Percentiles rank a stretch among this genome's conserved stretches.
Evolutionary conservation across 1,140 invertebrate genomes (phyloP).

Genomic region (Pogonognathellus flavescens): DNA sequence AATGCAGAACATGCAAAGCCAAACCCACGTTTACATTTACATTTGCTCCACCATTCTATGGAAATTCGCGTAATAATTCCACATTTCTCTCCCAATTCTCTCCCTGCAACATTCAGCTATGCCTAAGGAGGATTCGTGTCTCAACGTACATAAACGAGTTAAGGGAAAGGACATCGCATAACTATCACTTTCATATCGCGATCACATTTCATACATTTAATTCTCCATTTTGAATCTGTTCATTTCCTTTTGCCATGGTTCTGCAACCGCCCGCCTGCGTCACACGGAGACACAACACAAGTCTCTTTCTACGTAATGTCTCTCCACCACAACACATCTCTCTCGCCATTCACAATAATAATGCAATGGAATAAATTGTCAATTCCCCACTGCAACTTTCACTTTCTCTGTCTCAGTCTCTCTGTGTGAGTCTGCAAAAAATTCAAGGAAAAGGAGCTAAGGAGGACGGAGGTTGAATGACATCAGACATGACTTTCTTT

Average conservation of each 20-base stretch:
- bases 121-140: no score
- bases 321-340: neutral
- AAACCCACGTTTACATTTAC: conserved; percentile 11
- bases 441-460: neutral
- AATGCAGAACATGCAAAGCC: neutral
- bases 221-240: conserved; percentile 37
- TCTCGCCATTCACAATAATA: conserved; percentile 5
- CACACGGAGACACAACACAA: neutral
- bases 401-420: neutral
- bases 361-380: conserved; percentile 29
- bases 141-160: neutral
- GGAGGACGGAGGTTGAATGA: no score
- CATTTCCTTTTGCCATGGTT: conserved; percentile 26
- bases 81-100: neutral
- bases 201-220: conserved; percentile 45
- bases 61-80: conserved; percentile 19
- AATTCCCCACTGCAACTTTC: neutral
- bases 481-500: no score
- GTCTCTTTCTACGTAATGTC: neutral
- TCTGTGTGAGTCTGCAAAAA: no score
- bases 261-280: neutral
- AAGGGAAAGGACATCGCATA: conserved; percentile 14
- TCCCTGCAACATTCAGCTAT: neutral
- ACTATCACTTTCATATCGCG: conserved; percentile 48
- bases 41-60: conserved; percentile 11